Evolutionary conservation across 2,797 vertebrate genomes (phyloP), one percentile per base, ranked within the genome.

Genomic region (Platalea minor): DNA sequence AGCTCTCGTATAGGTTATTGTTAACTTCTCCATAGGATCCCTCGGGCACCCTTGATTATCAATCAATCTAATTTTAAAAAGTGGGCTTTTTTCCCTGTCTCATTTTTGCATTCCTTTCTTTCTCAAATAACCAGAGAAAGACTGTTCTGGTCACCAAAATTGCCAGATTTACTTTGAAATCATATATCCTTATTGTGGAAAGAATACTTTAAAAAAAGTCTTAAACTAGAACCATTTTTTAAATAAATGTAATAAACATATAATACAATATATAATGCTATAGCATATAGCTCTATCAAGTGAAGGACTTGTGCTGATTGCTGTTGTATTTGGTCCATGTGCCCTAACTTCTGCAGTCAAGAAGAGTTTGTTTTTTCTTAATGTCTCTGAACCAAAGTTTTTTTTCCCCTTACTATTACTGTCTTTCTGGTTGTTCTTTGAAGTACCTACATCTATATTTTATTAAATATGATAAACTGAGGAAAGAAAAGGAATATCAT

Each of bases 71-170:
- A 72, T 41, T 60, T 5, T 17, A 41, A 45, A 45, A 64, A 60
- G 1, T 15, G 4, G 5, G 2, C 2, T 23, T 24, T 48, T 11
- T 53, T 8, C 19, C 10, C 5, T 17, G 70, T 72, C 28, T 29
- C 1, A 3, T 25, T 78, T 88, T 81, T 68, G 8, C 9, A 21
- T 81, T 91, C 8, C 5, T 60, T 88, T 57, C 6, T 63, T 43
- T 68, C 50, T 82, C 54, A 73, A 48, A 9, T 28, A 64, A 81
- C 8, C 57, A 4, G 5, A 78, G 6, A 63, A 33, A 43, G 35
- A 51, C 2, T 4, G 2, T 74, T 85, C 68, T 74, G 24, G 13
- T 63, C 33, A 78, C 35, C 10, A 70, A 84, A 91, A 59, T 33
- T 0, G 0, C 11, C 57, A 70, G 21, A 53, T 77, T 59, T 45